Evolutionary conservation across 1,140 invertebrate species (phyloP).

Genomic region (Frieseomelitta varia): DNA sequence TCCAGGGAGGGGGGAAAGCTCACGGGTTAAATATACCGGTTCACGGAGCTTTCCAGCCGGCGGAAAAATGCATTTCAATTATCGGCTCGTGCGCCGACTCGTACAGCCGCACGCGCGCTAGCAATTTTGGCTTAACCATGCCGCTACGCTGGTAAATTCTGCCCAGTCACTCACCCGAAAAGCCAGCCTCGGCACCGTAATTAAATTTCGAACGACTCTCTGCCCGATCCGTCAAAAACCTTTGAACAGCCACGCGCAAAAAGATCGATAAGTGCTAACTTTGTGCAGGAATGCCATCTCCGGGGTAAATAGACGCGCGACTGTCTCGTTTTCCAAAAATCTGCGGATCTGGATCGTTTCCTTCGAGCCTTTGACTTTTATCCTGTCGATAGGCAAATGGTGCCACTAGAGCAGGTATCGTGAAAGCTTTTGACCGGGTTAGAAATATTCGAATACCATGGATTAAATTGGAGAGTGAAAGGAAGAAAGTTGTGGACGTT

Average conservation of each 20-base stretch:
- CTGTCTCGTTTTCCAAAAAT: background rate
- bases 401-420: background rate
- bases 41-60: slow-evolving; percentile 32
- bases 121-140: slow-evolving; percentile 64
- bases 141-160: slow-evolving; percentile 57
- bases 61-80: slow-evolving; percentile 68
- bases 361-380: background rate
- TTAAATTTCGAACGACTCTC: slow-evolving; percentile 68
- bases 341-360: background rate
- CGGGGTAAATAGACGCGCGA: background rate
- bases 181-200: slow-evolving; percentile 60
- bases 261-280: slow-evolving; percentile 7
- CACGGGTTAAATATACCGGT: slow-evolving; percentile 54
- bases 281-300: too few relatives aligned
- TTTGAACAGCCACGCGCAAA: slow-evolving; percentile 33
- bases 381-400: background rate
- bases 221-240: slow-evolving; percentile 60
- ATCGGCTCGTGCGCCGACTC: slow-evolving; percentile 49
- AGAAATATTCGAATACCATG: background rate
- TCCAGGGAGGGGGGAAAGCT: slow-evolving; percentile 30
- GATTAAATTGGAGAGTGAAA: background rate
- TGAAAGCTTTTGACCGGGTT: background rate
- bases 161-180: slow-evolving; percentile 60
- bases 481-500: background rate
- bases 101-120: slow-evolving; percentile 13